Evolutionary conservation across 2,797 vertebrate species (phyloP).

Genomic region (Bradypodion pumilum): DNA sequence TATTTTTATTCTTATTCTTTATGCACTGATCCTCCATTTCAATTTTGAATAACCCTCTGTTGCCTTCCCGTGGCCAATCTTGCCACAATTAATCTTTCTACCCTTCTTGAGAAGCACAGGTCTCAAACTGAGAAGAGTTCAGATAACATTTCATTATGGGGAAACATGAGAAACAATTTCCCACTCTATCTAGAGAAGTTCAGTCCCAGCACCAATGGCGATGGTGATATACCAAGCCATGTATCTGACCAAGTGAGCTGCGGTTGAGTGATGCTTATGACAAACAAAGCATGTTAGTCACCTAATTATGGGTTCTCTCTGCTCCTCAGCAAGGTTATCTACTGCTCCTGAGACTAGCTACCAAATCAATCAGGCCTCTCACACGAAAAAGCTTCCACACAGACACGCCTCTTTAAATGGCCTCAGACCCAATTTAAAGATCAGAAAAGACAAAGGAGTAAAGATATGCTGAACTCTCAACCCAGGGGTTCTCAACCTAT

Average conservation of each 20-base stretch:
- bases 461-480: not conserved
- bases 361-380: too few relatives aligned
- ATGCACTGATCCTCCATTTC: not conserved
- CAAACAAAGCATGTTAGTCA: too few relatives aligned
- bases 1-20: too few relatives aligned
- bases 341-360: too few relatives aligned
- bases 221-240: not conserved
- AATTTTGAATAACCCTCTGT: not conserved
- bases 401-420: not conserved
- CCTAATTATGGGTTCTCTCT: too few relatives aligned
- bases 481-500: too few relatives aligned
- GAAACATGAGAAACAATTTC: not conserved
- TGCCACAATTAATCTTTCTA: not conserved
- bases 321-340: too few relatives aligned
- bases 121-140: not conserved
- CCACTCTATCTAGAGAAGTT: not conserved
- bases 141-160: not conserved
- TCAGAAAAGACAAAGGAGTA: not conserved
- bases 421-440: not conserved
- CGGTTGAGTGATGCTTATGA: too few relatives aligned
- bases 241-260: not conserved
- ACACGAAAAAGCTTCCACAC: not conserved
- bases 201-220: not conserved
- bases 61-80: not conserved
- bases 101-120: not conserved